phyloP scores from a whole-genome alignment of 2,888 invertebrate genomes.

The Dicyrtomina minuta region DNA sequence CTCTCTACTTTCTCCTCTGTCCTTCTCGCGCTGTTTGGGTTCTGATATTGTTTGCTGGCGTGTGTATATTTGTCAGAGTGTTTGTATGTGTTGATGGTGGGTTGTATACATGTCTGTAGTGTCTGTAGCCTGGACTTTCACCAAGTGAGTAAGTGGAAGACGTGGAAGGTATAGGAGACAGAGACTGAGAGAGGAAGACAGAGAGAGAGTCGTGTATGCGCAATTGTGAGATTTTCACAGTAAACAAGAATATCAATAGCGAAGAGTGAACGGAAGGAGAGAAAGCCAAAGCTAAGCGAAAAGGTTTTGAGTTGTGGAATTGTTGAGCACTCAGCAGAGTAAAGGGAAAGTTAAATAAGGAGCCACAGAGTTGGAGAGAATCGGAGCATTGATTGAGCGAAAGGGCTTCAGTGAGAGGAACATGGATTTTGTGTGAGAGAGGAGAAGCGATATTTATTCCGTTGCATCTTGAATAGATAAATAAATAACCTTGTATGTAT shows the following conservation, averaged over 20 bases:
- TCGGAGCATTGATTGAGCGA: slow-evolving; percentile 23
- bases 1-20: slow-evolving; percentile 9
- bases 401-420: slow-evolving; percentile 5
- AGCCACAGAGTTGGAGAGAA: slow-evolving; percentile 11
- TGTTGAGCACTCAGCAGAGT: not conserved
- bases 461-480: slow-evolving; percentile 12
- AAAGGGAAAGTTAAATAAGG: not conserved
- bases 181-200: no score
- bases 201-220: slow-evolving; percentile 1
- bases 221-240: slow-evolving; percentile 28
- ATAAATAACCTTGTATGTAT: slow-evolving; percentile 15
- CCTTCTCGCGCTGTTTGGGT: no score
- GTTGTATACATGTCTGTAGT: no score
- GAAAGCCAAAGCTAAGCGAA: slow-evolving; percentile 2
- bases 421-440: not conserved
- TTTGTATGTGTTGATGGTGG: no score
- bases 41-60: no score
- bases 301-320: slow-evolving; percentile 15
- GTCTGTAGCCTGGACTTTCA: no score
- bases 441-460: slow-evolving; percentile 12
- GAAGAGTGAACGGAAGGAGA: not conserved
- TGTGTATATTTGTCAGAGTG: no score
- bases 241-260: slow-evolving; percentile 31
- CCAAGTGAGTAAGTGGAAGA: no score
- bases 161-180: no score